phyloP scores from a whole-genome alignment of 2,113 vertebrate genomes.

The Cranoglanis bouderius region DNA sequence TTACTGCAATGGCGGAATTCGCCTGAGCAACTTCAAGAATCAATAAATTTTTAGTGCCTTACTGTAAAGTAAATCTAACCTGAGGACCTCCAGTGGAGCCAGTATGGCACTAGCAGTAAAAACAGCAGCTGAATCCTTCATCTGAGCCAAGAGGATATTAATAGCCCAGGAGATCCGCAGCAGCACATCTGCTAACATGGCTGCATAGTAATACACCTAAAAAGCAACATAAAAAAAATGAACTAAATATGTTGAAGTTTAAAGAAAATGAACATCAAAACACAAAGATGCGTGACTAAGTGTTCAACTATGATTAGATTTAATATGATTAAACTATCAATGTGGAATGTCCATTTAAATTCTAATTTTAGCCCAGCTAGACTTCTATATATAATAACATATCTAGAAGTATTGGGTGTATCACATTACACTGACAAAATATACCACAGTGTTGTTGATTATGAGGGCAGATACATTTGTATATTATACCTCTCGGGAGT shows the following conservation, averaged over 20 bases:
- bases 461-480: not conserved
- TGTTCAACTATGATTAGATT: slow-evolving; percentile 14
- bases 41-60: slow-evolving; percentile 25
- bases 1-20: not conserved
- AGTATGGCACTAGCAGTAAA: slow-evolving; percentile 78
- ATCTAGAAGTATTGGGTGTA: not conserved
- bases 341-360: slow-evolving; percentile 2
- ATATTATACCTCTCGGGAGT: slow-evolving; percentile 78
- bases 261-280: not conserved
- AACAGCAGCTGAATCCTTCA: slow-evolving; percentile 67
- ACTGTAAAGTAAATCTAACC: slow-evolving; percentile 69
- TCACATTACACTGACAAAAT: slow-evolving; percentile 5
- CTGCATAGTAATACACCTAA: slow-evolving; percentile 86
- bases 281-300: slow-evolving; percentile 13
- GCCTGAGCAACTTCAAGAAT: slow-evolving; percentile 23
- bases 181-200: slow-evolving; percentile 83
- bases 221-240: slow-evolving; percentile 27
- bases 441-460: not conserved
- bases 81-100: slow-evolving; percentile 84
- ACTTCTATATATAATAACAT: slow-evolving; percentile 3
- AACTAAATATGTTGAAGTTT: not conserved
- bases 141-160: slow-evolving; percentile 80
- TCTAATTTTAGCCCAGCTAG: slow-evolving; percentile 17
- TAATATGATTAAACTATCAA: not conserved
- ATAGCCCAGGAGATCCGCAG: slow-evolving; percentile 85